phyloP scores from a whole-genome alignment of 2,888 invertebrate genomes.

The Apodemia mormo region DNA sequence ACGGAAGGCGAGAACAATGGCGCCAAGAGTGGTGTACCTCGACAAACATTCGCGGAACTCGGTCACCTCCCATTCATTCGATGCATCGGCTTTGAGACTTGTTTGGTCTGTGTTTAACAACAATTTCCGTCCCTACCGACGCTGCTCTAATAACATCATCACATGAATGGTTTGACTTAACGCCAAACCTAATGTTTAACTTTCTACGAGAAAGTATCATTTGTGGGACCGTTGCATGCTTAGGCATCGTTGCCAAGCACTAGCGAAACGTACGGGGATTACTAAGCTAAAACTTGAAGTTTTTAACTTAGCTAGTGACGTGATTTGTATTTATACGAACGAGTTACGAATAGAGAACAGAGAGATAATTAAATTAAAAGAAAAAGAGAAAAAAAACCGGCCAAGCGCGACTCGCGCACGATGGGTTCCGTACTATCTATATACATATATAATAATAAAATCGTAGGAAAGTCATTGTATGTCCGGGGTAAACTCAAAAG shows the following conservation, averaged over 20 bases:
- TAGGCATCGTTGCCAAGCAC: slow-evolving; percentile 60
- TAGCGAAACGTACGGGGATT: slow-evolving; percentile 40
- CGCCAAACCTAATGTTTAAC: slow-evolving; percentile 66
- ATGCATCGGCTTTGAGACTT: slow-evolving; percentile 46
- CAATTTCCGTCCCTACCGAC: slow-evolving; percentile 59
- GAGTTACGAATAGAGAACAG: no score
- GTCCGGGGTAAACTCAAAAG: no score
- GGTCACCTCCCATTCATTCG: slow-evolving; percentile 47
- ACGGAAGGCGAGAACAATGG: slow-evolving; percentile 56
- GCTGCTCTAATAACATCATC: slow-evolving; percentile 65
- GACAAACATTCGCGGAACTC: slow-evolving; percentile 59
- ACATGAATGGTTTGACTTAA: slow-evolving; percentile 59
- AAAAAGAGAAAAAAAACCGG: no score
- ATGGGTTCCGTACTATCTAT: no score
- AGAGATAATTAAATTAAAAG: no score
- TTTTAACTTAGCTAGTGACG: not conserved
- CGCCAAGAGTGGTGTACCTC: slow-evolving; percentile 61
- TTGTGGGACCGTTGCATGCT: slow-evolving; percentile 56
- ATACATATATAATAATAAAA: no score
- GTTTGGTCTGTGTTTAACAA: slow-evolving; percentile 63
- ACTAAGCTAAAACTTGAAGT: not conserved
- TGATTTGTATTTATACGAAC: not conserved
- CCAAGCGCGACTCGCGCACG: no score
- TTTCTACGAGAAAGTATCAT: slow-evolving; percentile 76
- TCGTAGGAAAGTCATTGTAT: no score